Conservation (phyloP, 1,140 invertebrate genomes). For the Pseudomyrmex sp. region DNA sequence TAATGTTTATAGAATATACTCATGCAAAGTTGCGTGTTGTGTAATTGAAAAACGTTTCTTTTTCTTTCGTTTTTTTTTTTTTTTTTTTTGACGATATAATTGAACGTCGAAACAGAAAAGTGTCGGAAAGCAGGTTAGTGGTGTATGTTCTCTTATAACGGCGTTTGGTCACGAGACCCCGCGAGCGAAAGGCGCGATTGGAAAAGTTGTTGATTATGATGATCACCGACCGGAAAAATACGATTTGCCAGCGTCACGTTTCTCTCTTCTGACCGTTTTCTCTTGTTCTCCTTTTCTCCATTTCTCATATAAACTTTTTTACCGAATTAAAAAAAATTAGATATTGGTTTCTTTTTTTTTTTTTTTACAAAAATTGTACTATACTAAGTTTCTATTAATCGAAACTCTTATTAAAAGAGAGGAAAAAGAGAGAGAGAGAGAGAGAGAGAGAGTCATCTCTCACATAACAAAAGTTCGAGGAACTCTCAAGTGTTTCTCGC, state of each 20-base stretch:
- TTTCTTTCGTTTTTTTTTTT: too few species aligned
- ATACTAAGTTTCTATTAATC: too few species aligned
- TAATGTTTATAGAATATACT: too few species aligned
- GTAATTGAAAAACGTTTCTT: too few species aligned
- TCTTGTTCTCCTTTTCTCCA: neutral
- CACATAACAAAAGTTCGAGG: slow-evolving; percentile 17
- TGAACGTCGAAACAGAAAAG: neutral
- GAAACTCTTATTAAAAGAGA: neutral
- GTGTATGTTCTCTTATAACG: slow-evolving; percentile 19
- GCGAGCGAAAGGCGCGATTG: slow-evolving; percentile 52
- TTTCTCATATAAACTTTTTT: slow-evolving; percentile 8
- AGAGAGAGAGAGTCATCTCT: neutral
- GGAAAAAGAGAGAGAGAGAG: neutral
- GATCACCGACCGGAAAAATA: slow-evolving; percentile 61
- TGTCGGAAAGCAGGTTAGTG: slow-evolving; percentile 42
- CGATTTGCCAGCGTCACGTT: neutral
- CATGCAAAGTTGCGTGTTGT: neutral
- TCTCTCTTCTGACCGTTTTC: slow-evolving; percentile 13
- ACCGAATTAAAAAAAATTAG: neutral
- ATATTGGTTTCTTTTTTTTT: neutral
- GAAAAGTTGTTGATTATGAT: slow-evolving; percentile 64
- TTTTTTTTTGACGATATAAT: slow-evolving; percentile 2
- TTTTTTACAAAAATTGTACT: neutral
- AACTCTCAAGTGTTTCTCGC: slow-evolving; percentile 24
- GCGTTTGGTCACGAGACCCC: slow-evolving; percentile 27